Conservation (phyloP, 2,888 invertebrate genomes). For the Meta bourneti region DNA sequence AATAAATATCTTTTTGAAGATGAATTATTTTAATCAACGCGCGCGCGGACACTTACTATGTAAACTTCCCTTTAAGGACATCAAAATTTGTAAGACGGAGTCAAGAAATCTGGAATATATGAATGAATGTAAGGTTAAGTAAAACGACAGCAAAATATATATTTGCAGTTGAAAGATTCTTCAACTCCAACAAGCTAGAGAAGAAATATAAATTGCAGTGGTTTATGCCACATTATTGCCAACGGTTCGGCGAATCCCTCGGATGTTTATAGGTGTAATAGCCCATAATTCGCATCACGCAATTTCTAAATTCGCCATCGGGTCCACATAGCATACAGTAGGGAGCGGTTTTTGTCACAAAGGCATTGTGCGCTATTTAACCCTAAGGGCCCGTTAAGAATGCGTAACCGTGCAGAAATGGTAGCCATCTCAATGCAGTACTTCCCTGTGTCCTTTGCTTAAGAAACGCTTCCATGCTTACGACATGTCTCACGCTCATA, state of each 20-base stretch:
- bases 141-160: not conserved
- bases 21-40: too few relatives aligned
- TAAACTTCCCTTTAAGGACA: too few relatives aligned
- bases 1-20: too few relatives aligned
- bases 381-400: not conserved
- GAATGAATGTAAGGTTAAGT: too few relatives aligned
- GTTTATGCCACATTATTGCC: not conserved
- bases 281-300: not conserved
- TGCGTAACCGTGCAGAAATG: not conserved
- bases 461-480: not conserved
- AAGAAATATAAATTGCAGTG: not conserved
- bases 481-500: not conserved
- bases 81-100: too few relatives aligned
- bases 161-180: not conserved
- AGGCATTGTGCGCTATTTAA: not conserved
- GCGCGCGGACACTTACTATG: too few relatives aligned
- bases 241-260: not conserved
- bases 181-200: not conserved
- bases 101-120: too few relatives aligned
- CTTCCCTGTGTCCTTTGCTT: not conserved
- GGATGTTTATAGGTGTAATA: not conserved
- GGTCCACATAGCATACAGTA: not conserved
- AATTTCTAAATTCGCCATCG: not conserved
- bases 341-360: not conserved
- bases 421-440: not conserved